Evolutionary conservation across 1,140 invertebrate genomes (phyloP), one percentile per base, ranked within the genome.

Genomic region (Latrodectus geometricus): DNA sequence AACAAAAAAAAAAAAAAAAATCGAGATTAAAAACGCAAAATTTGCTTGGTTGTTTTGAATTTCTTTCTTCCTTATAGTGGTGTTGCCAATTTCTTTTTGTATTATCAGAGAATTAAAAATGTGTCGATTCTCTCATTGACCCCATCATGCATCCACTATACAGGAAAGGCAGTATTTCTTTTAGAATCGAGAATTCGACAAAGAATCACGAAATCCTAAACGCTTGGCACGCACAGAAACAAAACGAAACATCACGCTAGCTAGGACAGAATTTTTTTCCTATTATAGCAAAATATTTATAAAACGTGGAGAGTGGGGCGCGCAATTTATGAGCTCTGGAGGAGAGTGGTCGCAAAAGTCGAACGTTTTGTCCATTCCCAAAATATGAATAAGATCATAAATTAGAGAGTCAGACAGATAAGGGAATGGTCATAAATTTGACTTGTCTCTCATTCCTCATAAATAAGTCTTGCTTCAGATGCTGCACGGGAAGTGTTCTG

Each of bases 351-450:
- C 72, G 72, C 61, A 75, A n/a, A 76, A 76, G 82, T 69, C 72
- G 23, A 20, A 35, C 82, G 73, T 84, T 84, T 84, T 84, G 82
- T 84, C 73, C 72, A 23, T 69, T 61, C 54, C 54, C 73, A 50
- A 70, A 76, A 48, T 69, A 76, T 84, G 82, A 84, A 76, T 84
- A 76, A 68, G 82, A 56, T 61, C 48, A 84, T 84, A 84, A 84
- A 84, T 82, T 82, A 74, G 49, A 9, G n/a, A 52, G 11, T 49
- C 80, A 82, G 20, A 35, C 49, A 72, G 54, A 14, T 61, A 61
- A 61, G 54, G 54, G 17, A 17, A 61, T 11, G 80, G 73, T 76
- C 68, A 61, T 84, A 84, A 84, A 84, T 84, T 82, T 65, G 52
- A 8, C 35, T 5, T 35, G 35, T 35, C 35, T 35, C 35, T 35